phyloP scores from a whole-genome alignment of 2,113 vertebrate genomes.

The Anarhynchus alexandrinus region DNA sequence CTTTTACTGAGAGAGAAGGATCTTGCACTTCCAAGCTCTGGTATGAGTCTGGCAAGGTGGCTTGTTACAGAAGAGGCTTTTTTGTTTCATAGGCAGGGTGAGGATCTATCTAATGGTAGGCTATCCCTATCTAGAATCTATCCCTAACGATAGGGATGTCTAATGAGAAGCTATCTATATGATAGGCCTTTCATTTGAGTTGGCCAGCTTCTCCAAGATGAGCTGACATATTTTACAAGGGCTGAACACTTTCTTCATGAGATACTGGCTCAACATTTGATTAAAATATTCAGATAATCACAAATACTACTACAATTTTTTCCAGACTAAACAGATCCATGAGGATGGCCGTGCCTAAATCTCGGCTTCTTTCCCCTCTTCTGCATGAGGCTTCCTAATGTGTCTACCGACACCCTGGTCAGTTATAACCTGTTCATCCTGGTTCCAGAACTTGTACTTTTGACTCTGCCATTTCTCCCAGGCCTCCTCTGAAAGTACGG shows the following conservation, averaged over 20 bases:
- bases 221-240: not conserved
- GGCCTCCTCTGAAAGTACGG: not conserved
- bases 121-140: not conserved
- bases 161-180: not conserved
- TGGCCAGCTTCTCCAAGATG: not conserved
- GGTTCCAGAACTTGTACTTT: not conserved
- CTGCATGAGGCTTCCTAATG: not conserved
- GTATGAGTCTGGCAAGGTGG: not conserved
- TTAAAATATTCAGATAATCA: not conserved
- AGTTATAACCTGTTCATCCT: not conserved
- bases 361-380: not conserved
- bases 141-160: not conserved
- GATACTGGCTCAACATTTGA: rapidly evolving
- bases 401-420: not conserved
- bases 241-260: not conserved
- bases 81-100: not conserved
- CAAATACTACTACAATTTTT: not conserved
- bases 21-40: not conserved
- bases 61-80: not conserved
- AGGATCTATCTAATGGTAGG: not conserved
- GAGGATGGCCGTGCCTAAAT: not conserved
- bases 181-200: not conserved
- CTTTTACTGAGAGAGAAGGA: not conserved
- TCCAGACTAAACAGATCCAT: not conserved
- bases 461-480: not conserved